These are phyloP conservation scores for Dicaeum eximium DNA, from an alignment of 2,113 vertebrate genomes.

Conservation along the genomic window DNA sequence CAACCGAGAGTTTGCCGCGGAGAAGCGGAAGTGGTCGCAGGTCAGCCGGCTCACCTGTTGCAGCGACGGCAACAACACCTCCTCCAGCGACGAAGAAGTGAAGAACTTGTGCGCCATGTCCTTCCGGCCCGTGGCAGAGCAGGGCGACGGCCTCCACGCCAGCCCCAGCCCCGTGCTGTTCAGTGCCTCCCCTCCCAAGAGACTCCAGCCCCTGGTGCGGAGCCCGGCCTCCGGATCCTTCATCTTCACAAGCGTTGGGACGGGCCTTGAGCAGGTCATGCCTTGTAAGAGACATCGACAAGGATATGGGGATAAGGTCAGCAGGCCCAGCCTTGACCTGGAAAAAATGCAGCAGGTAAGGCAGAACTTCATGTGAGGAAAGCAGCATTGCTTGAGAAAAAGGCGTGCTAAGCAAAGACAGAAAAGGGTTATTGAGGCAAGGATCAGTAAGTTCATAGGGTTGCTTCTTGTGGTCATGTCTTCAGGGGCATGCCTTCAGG, in stretches of 20 bases:
- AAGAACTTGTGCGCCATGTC: slow-evolving; percentile 80
- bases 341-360: slow-evolving; percentile 96
- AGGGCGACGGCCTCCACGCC: slow-evolving; percentile 47
- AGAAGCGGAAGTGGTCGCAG: slow-evolving; percentile 84
- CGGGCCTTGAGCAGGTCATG: slow-evolving; percentile 82
- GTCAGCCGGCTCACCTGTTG: slow-evolving; percentile 69
- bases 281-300: slow-evolving; percentile 85
- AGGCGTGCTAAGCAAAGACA: not conserved
- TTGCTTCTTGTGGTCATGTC: not conserved
- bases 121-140: slow-evolving; percentile 48
- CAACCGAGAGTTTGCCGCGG: slow-evolving; percentile 71
- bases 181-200: slow-evolving; percentile 87
- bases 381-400: not conserved
- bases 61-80: slow-evolving; percentile 72
- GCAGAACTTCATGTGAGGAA: not conserved
- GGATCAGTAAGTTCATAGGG: not conserved
- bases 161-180: slow-evolving; percentile 84
- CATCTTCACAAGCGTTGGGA: slow-evolving; percentile 67
- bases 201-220: slow-evolving; percentile 78
- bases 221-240: slow-evolving; percentile 76
- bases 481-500: not conserved
- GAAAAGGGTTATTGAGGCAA: not conserved
- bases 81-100: slow-evolving; percentile 91
- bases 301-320: slow-evolving; percentile 73
- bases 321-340: slow-evolving; percentile 87